These are phyloP conservation scores for Rhombomys opimus DNA, from an alignment of 2,113 vertebrate genomes.

Conservation along the genomic window DNA sequence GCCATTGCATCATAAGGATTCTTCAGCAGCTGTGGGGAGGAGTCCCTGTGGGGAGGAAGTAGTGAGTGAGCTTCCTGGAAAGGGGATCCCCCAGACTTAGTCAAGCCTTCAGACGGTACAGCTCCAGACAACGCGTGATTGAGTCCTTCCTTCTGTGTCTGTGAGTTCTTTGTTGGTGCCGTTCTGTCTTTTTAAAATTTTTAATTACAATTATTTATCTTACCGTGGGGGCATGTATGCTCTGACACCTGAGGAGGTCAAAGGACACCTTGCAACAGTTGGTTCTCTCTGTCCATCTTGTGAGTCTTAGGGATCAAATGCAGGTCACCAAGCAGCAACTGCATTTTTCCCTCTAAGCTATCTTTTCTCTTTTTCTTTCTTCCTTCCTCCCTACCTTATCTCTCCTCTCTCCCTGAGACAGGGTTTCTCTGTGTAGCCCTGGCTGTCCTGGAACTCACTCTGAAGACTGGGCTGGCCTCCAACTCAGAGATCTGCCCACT, in stretches of 20 bases:
- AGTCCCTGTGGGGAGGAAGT: neutral
- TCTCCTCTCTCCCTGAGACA: neutral
- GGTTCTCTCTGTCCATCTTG: neutral
- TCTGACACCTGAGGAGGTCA: neutral
- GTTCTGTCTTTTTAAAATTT: neutral
- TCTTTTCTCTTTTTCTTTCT: neutral
- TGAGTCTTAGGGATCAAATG: neutral
- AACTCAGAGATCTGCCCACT: neutral
- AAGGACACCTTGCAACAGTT: neutral
- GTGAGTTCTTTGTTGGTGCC: neutral
- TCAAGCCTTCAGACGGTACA: neutral
- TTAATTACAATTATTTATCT: neutral
- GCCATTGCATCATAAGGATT: neutral
- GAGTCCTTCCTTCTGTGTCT: neutral
- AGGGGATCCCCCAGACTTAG: neutral
- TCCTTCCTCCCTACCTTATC: neutral
- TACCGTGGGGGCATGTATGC: neutral
- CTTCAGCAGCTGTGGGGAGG: neutral
- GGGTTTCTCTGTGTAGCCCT: neutral
- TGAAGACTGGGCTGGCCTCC: neutral
- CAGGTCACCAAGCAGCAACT: neutral
- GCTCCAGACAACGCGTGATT: neutral
- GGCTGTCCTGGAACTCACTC: neutral
- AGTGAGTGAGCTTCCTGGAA: neutral
- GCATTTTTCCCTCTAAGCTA: neutral